Conservation (phyloP, 2,113 vertebrate species). For the Cacatua alba region DNA sequence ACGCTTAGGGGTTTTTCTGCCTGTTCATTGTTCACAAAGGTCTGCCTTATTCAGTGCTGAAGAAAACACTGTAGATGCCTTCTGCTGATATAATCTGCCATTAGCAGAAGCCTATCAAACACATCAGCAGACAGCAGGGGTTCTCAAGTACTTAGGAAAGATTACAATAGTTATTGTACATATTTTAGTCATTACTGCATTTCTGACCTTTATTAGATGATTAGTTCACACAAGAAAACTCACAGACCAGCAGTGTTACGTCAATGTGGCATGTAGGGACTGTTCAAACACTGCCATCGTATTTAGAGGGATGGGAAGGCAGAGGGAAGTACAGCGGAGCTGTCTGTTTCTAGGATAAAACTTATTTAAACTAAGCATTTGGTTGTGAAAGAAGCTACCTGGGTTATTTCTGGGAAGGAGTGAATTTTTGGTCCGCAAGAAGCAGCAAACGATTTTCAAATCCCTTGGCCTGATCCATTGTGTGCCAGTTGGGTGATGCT, state of each 20-base stretch:
- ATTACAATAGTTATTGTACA: not conserved
- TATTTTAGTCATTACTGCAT: slow-evolving; percentile 8
- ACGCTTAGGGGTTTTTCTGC: not conserved
- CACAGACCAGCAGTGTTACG: rapidly evolving
- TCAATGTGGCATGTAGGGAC: rapidly evolving
- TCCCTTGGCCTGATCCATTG: rapidly evolving
- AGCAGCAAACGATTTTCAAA: not conserved
- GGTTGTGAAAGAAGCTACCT: not conserved
- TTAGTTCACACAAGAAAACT: not conserved
- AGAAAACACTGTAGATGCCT: not conserved
- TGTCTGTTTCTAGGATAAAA: not conserved
- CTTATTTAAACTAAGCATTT: not conserved
- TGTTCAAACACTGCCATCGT: not conserved
- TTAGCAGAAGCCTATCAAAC: not conserved
- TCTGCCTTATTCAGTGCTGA: not conserved
- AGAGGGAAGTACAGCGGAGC: not conserved
- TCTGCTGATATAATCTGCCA: not conserved
- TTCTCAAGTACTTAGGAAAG: not conserved
- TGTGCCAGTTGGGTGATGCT: not conserved
- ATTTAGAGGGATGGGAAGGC: not conserved
- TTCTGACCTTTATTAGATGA: slow-evolving; percentile 18
- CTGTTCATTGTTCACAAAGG: not conserved
- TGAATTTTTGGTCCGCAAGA: not conserved
- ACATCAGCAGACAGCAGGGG: not conserved
- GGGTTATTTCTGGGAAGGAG: not conserved